Percentiles rank a stretch among this genome's conserved stretches.
These are phyloP conservation scores for Argyrosomus regius DNA, from an alignment of 2,797 vertebrate genomes.

Conservation along the genomic window DNA sequence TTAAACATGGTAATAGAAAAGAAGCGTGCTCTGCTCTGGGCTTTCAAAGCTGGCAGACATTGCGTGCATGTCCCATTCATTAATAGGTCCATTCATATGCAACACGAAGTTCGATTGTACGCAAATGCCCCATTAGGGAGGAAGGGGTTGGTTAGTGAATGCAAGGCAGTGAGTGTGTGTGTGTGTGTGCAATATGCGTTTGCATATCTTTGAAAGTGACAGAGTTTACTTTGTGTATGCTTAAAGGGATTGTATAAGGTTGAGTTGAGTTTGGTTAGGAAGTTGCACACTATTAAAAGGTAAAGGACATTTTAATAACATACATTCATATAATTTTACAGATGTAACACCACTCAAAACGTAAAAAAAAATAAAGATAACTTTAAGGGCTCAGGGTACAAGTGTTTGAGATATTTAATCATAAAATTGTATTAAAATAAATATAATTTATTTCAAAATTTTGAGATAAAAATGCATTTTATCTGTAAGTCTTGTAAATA, in stretches of 20 bases:
- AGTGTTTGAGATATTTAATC: not conserved
- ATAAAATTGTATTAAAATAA: not conserved
- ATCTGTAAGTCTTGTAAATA: not conserved
- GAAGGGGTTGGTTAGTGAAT: constrained; percentile 48
- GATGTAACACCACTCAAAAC: not conserved
- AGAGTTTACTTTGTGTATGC: constrained; percentile 34
- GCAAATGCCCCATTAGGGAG: constrained; percentile 77
- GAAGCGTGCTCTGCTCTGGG: constrained; percentile 64
- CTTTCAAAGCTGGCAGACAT: constrained; percentile 71
- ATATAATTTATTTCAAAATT: not conserved
- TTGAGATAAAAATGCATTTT: not conserved
- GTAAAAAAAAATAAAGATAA: not conserved
- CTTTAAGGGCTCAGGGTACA: not conserved
- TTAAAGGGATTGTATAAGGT: constrained; percentile 25
- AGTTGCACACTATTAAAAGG: not conserved
- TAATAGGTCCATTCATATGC: constrained; percentile 82
- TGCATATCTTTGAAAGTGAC: constrained; percentile 50
- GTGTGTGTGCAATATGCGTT: constrained; percentile 44
- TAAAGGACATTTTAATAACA: constrained; percentile 9
- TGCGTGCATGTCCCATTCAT: constrained; percentile 75
- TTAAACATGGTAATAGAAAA: constrained; percentile 69
- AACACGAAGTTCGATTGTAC: constrained; percentile 81
- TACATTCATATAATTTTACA: constrained; percentile 4
- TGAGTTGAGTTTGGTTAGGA: constrained; percentile 17
- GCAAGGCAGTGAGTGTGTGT: constrained; percentile 27